Evolutionary conservation across 2,888 invertebrate genomes (phyloP), one percentile per base, ranked within the genome.

Genomic region (Deilephila elpenor): DNA sequence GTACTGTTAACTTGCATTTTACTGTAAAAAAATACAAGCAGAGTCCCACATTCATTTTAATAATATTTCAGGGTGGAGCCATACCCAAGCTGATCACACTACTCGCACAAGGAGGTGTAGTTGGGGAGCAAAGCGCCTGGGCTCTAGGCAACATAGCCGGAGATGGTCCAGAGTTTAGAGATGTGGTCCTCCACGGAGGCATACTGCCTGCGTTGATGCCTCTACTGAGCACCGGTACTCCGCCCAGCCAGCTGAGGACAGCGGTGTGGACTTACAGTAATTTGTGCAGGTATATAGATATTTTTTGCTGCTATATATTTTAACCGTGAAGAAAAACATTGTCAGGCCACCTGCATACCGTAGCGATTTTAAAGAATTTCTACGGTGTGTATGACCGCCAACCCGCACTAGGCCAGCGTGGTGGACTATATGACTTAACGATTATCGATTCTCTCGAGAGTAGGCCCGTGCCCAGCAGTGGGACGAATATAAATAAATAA

Each of bases 121-220:
- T 99, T 1, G 97, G 97, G 0, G 99, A 99, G 86, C 99, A 99
- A 89, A 97, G 98, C n/a, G 98, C 99, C 0, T 99, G 98, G 99
- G 99, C 99, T 0, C 94, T 99, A n/a, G 98, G 99, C 78, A 99
- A 99, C 92, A 98, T 99, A 82, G 99, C 99, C 11, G 99, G 99
- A 56, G 98, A 98, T 89, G 98, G 98, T 0, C 95, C 98, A 0
- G 92, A 90, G 19, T 96, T 98, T 0, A 95, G 99, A 67, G 99
- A 99, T 91, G 91, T 96, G 74, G 98, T 99, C 64, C 96, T 99
- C 0, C 77, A 74, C 6, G 67, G 67, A 0, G 79, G 79, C 0
- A 37, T 80, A 1, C 51, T 80, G 19, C 76, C 79, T 0, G 96
- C 97, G 6, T 91, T 99, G 20, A 86, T 98, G 70, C 92, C 95